Conservation (phyloP, 2,888 invertebrate genomes). For the Monopis laevigella region DNA sequence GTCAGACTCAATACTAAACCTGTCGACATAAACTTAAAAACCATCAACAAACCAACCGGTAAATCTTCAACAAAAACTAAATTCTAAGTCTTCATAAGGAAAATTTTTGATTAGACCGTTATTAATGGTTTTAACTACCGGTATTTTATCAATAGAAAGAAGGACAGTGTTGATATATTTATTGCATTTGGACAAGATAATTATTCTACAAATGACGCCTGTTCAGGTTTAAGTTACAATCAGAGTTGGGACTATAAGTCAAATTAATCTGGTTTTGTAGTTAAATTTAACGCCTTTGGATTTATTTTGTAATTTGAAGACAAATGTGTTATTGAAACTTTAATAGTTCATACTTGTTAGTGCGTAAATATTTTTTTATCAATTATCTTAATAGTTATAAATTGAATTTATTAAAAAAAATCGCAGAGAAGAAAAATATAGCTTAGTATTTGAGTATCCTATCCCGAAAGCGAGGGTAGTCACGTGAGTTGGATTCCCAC, state of each 20-base stretch:
- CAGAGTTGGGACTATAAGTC: slow-evolving; percentile 31
- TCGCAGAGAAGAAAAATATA: no score
- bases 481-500: no score
- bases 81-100: background rate
- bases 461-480: no score
- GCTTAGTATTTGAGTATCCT: no score
- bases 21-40: slow-evolving; percentile 2
- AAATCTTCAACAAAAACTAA: background rate
- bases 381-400: no score
- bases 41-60: slow-evolving; percentile 8
- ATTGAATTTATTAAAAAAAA: no score
- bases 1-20: slow-evolving; percentile 9
- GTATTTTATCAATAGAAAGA: slow-evolving; percentile 19
- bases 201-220: slow-evolving; percentile 35
- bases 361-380: background rate
- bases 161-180: slow-evolving; percentile 21
- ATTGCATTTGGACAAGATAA: slow-evolving; percentile 26
- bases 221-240: slow-evolving; percentile 32
- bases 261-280: slow-evolving; percentile 23
- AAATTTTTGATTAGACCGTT: slow-evolving; percentile 10
- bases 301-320: slow-evolving; percentile 32
- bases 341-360: background rate
- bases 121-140: slow-evolving; percentile 19
- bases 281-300: slow-evolving; percentile 25
- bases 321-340: slow-evolving; percentile 22